Conservation (phyloP, 1,140 invertebrate species). For the Calosoma granatense region DNA sequence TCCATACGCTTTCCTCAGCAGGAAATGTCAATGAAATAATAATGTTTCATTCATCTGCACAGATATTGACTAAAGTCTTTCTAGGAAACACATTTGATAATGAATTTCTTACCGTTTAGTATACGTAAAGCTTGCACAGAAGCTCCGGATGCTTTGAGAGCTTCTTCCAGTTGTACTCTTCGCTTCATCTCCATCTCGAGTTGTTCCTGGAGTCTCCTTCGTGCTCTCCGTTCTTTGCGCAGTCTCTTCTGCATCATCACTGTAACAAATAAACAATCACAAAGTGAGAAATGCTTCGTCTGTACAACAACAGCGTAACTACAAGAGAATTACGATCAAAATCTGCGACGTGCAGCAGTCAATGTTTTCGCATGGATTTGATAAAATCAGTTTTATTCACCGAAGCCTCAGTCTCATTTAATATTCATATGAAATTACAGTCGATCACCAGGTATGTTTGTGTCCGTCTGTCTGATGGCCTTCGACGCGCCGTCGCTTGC, state of each 20-base stretch:
- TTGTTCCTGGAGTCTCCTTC: constrained; percentile 73
- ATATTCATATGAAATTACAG: constrained; percentile 6
- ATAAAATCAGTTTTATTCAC: constrained; percentile 1
- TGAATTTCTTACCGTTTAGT: constrained; percentile 69
- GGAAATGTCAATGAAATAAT: too few species aligned
- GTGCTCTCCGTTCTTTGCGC: constrained; percentile 72
- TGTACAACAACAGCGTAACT: too few species aligned
- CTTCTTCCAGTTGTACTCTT: constrained; percentile 66
- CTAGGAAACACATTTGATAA: too few species aligned
- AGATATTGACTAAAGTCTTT: too few species aligned
- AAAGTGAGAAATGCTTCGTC: too few species aligned
- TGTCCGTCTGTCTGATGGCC: not conserved
- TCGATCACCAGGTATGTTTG: not conserved
- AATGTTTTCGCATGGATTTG: not conserved
- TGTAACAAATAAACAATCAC: constrained; percentile 44
- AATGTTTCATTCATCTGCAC: too few species aligned
- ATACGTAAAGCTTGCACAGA: constrained; percentile 63
- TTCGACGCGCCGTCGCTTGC: not conserved
- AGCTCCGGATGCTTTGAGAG: constrained; percentile 64
- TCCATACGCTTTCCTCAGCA: too few species aligned
- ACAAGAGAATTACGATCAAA: too few species aligned
- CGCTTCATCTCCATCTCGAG: constrained; percentile 68
- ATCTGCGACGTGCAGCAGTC: too few species aligned
- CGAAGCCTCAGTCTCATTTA: not conserved
- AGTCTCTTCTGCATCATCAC: constrained; percentile 78